These are phyloP conservation scores for Thalassophryne amazonica DNA, from an alignment of 2,797 vertebrate genomes.

Conservation along the genomic window DNA sequence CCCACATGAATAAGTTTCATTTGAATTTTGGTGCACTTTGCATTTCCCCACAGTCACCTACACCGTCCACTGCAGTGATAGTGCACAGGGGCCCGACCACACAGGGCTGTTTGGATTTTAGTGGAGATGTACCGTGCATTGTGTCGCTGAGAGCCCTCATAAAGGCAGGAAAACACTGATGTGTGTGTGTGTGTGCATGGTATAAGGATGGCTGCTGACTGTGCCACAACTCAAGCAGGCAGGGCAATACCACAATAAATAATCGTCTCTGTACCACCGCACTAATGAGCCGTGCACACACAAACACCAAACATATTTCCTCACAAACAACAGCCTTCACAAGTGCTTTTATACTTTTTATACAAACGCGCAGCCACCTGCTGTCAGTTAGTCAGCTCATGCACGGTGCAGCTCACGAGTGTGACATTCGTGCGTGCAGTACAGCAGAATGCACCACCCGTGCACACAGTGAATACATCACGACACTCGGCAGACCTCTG, in stretches of 20 bases:
- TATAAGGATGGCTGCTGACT: constrained; percentile 59
- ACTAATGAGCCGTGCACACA: constrained; percentile 51
- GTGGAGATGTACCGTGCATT: too few species aligned
- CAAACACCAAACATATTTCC: background rate
- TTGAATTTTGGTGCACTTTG: too few species aligned
- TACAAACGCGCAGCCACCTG: constrained; percentile 4
- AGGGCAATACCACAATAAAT: constrained; percentile 61
- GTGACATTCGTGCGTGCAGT: background rate
- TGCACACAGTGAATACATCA: constrained; percentile 24
- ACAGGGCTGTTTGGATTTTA: too few species aligned
- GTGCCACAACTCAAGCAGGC: constrained; percentile 64
- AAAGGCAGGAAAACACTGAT: too few species aligned
- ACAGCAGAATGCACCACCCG: constrained; percentile 15
- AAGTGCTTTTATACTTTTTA: constrained; percentile 3
- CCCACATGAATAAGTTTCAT: too few species aligned
- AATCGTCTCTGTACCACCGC: constrained; percentile 55
- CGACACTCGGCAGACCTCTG: constrained; percentile 21
- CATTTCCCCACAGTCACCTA: too few species aligned
- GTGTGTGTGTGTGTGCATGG: background rate
- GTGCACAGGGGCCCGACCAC: too few species aligned
- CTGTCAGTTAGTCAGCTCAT: background rate
- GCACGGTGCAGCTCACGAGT: background rate
- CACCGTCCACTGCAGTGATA: too few species aligned
- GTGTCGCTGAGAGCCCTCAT: too few species aligned
- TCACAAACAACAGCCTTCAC: background rate